Base-by-base conservation (phyloP, 2,888 invertebrate genomes). In the Ephialtes manifestator region DNA sequence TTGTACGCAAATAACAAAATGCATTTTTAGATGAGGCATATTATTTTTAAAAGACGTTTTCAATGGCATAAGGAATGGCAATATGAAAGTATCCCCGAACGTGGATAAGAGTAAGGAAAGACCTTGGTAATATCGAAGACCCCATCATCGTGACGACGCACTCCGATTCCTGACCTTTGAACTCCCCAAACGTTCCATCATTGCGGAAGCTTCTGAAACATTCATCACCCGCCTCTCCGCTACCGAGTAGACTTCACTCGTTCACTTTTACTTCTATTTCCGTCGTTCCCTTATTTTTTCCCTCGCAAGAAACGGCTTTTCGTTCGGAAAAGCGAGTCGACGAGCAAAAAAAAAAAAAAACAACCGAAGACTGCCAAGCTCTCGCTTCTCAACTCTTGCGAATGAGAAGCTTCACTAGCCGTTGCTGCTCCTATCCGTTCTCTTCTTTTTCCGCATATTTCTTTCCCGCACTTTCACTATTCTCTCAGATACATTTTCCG, bases 151-250 rank as follows among this genome's bases (percentile, higher is more conserved):
- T 65, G 28, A 60, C 68, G 58, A 81, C 31, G 31, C 55, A 67
- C 39, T 55, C 28, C 39, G 60, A 60, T 79, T 67, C 74, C 74
- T 51, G 70, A 83, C 81, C 89, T 87, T 77, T 81, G 88, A 85
- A 88, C 89, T 88, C 80, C 65, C 83, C 81, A 79, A 90, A 84
- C 89, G 86, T 90, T 92, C 87, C 84, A 88, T 90, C 91, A 89
- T 89, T 88, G 82, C 87, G 86, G 81, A 78, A 85, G 81, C 86
- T 81, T 85, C 84, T 87, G 81, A 86, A 88, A 87, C 89, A 91
- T 92, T 92, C 90, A 91, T 92, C 91, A 90, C 88, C 67, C 63
- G 24, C 78, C 58, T 58, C 51, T 67, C 24, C 20, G 48, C 35
- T 35, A 78, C 67, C 70, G 43, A 76, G 68, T 75, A 60, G 48